phyloP scores from a whole-genome alignment of 2,113 vertebrate species.

The Phaethornis superciliosus region DNA sequence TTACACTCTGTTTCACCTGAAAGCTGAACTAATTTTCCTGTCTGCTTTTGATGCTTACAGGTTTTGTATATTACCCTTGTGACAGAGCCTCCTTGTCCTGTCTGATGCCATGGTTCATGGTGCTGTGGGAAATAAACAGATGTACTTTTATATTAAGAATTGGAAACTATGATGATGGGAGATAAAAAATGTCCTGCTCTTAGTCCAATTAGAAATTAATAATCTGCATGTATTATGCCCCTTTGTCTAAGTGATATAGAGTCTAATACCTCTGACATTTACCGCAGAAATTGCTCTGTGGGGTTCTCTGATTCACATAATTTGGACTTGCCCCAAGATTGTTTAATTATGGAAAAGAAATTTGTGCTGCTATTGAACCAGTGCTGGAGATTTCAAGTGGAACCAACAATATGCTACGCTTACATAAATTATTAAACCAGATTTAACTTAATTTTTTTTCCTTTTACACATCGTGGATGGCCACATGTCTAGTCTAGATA shows the following conservation, averaged over 20 bases:
- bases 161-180: background rate
- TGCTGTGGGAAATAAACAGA: background rate
- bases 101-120: background rate
- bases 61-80: background rate
- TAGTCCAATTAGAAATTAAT: constrained; percentile 21
- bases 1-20: background rate
- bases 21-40: background rate
- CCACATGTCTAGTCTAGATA: background rate
- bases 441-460: background rate
- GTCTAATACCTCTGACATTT: constrained; percentile 28
- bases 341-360: constrained; percentile 40
- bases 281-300: constrained; percentile 32
- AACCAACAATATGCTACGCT: constrained; percentile 10
- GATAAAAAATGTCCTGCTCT: background rate
- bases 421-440: background rate
- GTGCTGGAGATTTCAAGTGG: background rate
- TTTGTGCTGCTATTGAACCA: constrained; percentile 13
- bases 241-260: background rate
- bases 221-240: background rate
- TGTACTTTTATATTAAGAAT: background rate
- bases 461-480: background rate
- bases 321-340: constrained; percentile 36
- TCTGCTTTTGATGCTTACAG: background rate
- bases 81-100: background rate
- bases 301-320: constrained; percentile 9